Conservation (phyloP, 2,888 invertebrate species). For the Aspidapion aeneum region DNA sequence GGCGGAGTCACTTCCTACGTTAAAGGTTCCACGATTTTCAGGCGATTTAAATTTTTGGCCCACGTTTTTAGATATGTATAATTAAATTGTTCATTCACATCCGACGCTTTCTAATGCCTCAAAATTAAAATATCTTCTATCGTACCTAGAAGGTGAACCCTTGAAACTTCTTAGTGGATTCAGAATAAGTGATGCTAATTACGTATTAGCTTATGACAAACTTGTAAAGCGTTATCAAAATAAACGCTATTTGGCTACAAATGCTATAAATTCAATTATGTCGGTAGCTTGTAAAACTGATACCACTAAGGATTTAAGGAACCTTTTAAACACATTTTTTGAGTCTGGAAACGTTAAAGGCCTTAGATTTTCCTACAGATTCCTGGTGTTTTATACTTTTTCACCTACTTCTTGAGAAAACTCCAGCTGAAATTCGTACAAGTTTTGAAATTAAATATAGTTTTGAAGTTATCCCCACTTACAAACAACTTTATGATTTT, state of each 20-base stretch:
- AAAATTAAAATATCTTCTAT: constrained; percentile 2
- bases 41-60: too few relatives aligned
- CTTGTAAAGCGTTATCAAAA: too few relatives aligned
- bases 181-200: neutral
- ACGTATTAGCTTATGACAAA: constrained; percentile 2
- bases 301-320: constrained; percentile 1
- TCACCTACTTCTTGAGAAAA: constrained; percentile 5
- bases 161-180: constrained; percentile 4
- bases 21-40: too few relatives aligned
- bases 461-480: too few relatives aligned
- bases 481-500: too few relatives aligned
- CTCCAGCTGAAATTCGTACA: neutral
- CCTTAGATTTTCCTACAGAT: neutral
- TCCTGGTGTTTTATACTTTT: constrained; percentile 4
- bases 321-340: constrained; percentile 5
- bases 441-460: too few relatives aligned
- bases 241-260: constrained; percentile 1
- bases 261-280: constrained; percentile 4
- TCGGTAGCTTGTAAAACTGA: constrained; percentile 1
- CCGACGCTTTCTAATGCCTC: neutral
- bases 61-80: too few relatives aligned
- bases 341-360: constrained; percentile 7
- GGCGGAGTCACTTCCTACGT: too few relatives aligned
- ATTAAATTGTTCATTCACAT: too few relatives aligned
- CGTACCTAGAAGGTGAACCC: constrained; percentile 5